A percentile compares a stretch with the other conserved stretches of the same genome.
These are phyloP conservation scores for Zingel zingel DNA, from an alignment of 2,113 vertebrate species.

Conservation along the genomic window DNA sequence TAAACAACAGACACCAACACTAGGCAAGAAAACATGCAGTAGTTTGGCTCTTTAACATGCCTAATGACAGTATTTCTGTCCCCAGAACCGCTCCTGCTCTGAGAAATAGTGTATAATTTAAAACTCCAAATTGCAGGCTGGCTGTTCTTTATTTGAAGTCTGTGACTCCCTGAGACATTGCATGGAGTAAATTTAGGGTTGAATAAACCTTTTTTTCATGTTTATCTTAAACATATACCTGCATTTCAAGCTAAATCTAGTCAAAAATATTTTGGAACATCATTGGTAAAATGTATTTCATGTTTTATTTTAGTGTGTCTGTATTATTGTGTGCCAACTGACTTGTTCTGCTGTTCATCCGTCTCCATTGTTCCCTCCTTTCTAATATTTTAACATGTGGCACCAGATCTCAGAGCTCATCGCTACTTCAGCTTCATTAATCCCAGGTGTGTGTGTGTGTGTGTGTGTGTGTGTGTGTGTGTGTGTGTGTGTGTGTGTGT, in stretches of 20 bases:
- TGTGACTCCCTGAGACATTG: neutral
- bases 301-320: neutral
- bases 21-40: neutral
- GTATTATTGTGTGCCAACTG: neutral
- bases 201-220: too few species aligned
- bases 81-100: neutral
- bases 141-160: constrained; percentile 3
- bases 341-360: constrained; percentile 19
- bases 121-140: neutral
- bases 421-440: constrained; percentile 84
- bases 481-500: constrained; percentile 16
- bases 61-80: neutral
- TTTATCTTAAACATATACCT: neutral
- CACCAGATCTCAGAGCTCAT: constrained; percentile 79
- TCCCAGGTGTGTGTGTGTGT: constrained; percentile 62
- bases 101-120: constrained; percentile 5
- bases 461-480: constrained; percentile 21
- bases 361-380: constrained; percentile 25
- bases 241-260: neutral
- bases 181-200: neutral
- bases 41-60: neutral
- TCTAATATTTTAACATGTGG: constrained; percentile 69
- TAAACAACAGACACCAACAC: neutral
- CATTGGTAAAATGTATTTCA: neutral
- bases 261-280: neutral